phyloP scores from a whole-genome alignment of 2,888 invertebrate species.

The Drosophila rubida region DNA sequence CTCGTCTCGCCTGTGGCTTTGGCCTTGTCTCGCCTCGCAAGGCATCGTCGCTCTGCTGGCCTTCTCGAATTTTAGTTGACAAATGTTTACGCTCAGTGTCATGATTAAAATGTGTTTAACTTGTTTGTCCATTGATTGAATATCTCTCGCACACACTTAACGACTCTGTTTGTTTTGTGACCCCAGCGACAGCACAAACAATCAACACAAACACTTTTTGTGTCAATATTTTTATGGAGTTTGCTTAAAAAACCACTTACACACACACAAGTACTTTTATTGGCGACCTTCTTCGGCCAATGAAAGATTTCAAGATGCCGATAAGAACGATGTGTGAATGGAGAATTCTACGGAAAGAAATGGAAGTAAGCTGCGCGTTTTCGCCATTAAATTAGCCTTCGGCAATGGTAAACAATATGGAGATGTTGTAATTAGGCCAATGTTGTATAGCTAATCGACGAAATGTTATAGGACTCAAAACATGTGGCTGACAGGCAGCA shows the following conservation, averaged over 20 bases:
- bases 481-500: conserved; percentile 33
- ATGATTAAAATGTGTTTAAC: conserved; percentile 81
- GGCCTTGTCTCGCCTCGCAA: conserved; percentile 19
- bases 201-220: conserved; percentile 24
- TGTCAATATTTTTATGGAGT: conserved; percentile 45
- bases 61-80: conserved; percentile 61
- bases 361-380: neutral
- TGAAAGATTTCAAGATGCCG: neutral
- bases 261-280: conserved; percentile 8
- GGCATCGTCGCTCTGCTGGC: conserved; percentile 17
- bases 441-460: conserved; percentile 46
- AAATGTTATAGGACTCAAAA: conserved; percentile 34
- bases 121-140: conserved; percentile 77
- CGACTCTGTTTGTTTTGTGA: conserved; percentile 28
- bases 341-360: neutral
- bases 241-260: conserved; percentile 13
- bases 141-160: conserved; percentile 35
- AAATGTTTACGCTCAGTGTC: conserved; percentile 72
- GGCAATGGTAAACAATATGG: neutral
- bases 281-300: neutral
- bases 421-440: conserved; percentile 40
- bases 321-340: neutral
- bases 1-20: conserved; percentile 56
- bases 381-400: conserved; percentile 1
- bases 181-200: conserved; percentile 27